Evolutionary conservation across 2,888 invertebrate species (phyloP).

Genomic region (Slavum lentiscoides): DNA sequence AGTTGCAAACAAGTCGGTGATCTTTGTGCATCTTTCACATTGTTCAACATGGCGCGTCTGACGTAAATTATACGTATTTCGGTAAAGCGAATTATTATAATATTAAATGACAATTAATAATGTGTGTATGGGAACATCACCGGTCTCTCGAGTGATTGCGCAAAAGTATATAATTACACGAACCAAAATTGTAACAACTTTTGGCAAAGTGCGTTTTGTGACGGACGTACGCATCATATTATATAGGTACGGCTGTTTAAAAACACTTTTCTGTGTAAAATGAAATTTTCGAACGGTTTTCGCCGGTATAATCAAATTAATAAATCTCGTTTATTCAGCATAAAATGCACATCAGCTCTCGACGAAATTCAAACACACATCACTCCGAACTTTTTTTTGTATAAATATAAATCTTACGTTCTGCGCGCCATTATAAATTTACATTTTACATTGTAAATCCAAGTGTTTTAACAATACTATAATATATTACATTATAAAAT

Average conservation of each 20-base stretch:
- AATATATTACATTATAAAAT: too few species aligned
- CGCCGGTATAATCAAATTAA: slow-evolving; percentile 30
- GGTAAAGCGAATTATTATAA: too few species aligned
- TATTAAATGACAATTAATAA: background rate
- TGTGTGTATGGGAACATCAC: background rate
- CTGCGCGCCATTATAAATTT: background rate
- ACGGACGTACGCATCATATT: too few species aligned
- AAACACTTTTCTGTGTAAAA: slow-evolving; percentile 25
- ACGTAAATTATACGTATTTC: too few species aligned
- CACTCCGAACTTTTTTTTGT: slow-evolving; percentile 10
- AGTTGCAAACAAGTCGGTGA: too few species aligned
- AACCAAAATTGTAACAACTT: background rate
- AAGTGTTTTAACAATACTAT: background rate
- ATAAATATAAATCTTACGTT: slow-evolving; percentile 1
- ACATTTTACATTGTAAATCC: slow-evolving; percentile 13
- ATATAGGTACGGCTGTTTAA: background rate
- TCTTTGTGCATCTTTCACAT: too few species aligned
- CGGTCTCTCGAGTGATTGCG: background rate
- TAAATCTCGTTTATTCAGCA: slow-evolving; percentile 26
- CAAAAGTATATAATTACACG: background rate
- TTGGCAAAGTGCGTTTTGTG: background rate
- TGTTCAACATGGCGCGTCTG: too few species aligned
- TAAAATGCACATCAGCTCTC: slow-evolving; percentile 13
- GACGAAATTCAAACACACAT: background rate
- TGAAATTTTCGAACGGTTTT: background rate